Evolutionary conservation across 2,113 vertebrate species (phyloP), one percentile per base, ranked within the genome.

Genomic region (Loxodonta africana): DNA sequence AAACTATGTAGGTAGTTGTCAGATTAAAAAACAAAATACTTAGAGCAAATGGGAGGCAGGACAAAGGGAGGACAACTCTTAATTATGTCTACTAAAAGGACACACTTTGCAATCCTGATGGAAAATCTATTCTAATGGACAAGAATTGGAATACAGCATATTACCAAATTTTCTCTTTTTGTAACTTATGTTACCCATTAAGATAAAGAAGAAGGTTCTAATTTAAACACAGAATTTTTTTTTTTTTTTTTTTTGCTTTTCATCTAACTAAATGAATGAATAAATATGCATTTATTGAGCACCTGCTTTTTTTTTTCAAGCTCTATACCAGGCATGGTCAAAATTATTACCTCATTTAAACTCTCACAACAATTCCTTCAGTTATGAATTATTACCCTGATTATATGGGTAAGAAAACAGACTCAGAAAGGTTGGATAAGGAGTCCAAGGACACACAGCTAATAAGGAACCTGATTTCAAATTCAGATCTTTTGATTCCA

Each of bases 121-220:
- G 85, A 81, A 95, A 96, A 85, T 94, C 76, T 86, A 28, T 76
- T 67, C 7, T 82, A 51, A 92, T 3, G 63, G 62, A 95, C 69
- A 90, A 44, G 9, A 91, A 44, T 8, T 44, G 46, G 83, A 82
- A 41, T 57, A 30, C 15, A 28, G 5, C 48, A 65, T 73, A 33
- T 81, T 86, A 53, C 46, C 46, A 91, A 9, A 21, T 26, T 76
- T 85, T 57, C 74, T 87, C 18, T 86, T 80, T 88, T 48, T 20
- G 0, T 74, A 97, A 53, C 60, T 94, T 83, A 69, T 44, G 15
- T 33, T 95, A 83, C 20, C 82, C 57, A 44, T 83, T 83, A 94
- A 81, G n/a, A 74, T 80, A 21, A 88, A 94, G 89, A 88, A 94
- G 89, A 12, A 57, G 65, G 5, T 85, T n/a, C 46, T 62, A 82